A percentile compares a stretch with the other conserved stretches of the same genome.
Conservation (phyloP, 2,113 vertebrate species). For the Myiagra hebetior region DNA sequence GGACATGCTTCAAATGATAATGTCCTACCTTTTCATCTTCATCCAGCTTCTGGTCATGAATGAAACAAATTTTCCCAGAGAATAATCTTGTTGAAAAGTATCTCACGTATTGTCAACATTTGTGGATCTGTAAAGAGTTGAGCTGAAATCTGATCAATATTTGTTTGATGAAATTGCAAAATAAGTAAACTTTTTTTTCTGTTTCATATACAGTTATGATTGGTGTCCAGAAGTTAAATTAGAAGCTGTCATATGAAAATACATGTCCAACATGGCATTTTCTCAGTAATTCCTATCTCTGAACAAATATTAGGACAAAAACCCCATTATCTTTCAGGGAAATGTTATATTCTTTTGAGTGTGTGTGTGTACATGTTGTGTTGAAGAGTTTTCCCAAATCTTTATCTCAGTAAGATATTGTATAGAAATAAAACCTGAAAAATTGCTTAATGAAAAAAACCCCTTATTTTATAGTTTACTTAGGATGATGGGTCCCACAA, state of each 20-base stretch:
- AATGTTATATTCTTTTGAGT: background rate
- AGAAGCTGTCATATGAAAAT: background rate
- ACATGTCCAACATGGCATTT: accelerated
- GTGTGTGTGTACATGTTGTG: accelerated
- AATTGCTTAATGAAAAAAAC: accelerated
- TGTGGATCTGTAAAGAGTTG: background rate
- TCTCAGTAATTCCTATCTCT: background rate
- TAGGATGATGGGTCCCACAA: background rate
- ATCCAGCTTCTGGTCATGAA: background rate
- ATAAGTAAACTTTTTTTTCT: background rate
- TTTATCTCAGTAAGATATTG: background rate
- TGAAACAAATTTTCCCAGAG: background rate
- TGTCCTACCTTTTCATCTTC: background rate
- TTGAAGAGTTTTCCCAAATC: background rate
- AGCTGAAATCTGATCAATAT: background rate
- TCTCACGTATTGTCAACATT: background rate
- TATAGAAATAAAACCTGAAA: background rate
- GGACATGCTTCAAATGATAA: background rate
- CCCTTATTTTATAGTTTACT: background rate
- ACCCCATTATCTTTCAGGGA: background rate
- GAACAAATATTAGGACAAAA: background rate
- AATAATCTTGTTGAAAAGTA: background rate
- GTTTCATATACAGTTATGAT: background rate
- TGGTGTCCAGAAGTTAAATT: background rate
- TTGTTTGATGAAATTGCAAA: background rate